Conservation (phyloP, 2,888 invertebrate genomes). For the Thecophora atra region DNA sequence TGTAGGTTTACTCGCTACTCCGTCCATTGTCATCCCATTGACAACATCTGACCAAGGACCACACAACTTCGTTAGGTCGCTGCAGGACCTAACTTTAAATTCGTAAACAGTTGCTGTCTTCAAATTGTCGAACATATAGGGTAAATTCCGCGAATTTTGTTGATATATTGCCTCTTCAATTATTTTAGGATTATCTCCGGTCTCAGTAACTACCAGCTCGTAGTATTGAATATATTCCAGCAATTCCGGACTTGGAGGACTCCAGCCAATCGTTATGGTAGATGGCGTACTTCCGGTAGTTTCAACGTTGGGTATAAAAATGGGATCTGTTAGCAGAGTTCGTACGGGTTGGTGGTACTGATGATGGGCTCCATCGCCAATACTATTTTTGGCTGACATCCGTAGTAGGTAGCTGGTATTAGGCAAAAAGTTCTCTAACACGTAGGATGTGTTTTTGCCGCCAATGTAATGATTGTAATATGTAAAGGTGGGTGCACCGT, state of each 20-base stretch:
- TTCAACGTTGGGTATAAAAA: conserved; percentile 80
- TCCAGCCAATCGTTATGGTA: conserved; percentile 86
- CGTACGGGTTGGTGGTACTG: conserved; percentile 69
- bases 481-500: conserved; percentile 69
- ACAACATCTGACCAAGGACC: conserved; percentile 81
- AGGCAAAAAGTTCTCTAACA: conserved; percentile 73
- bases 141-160: conserved; percentile 72
- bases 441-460: conserved; percentile 74
- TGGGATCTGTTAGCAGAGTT: conserved; percentile 78
- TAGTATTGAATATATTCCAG: conserved; percentile 81
- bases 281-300: conserved; percentile 74
- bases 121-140: conserved; percentile 81
- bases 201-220: conserved; percentile 73
- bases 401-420: conserved; percentile 75
- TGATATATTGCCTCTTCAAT: conserved; percentile 73
- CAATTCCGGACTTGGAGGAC: conserved; percentile 73
- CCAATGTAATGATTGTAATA: conserved; percentile 72
- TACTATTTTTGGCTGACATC: conserved; percentile 74
- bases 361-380: conserved; percentile 70
- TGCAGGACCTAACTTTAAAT: conserved; percentile 84
- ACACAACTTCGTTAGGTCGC: conserved; percentile 78
- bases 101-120: conserved; percentile 82
- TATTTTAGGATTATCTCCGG: conserved; percentile 67
- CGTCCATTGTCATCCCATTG: conserved; percentile 85
- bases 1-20: conserved; percentile 78